Evolutionary conservation across 2,888 invertebrate genomes (phyloP).

Genomic region (Philaethria dido): DNA sequence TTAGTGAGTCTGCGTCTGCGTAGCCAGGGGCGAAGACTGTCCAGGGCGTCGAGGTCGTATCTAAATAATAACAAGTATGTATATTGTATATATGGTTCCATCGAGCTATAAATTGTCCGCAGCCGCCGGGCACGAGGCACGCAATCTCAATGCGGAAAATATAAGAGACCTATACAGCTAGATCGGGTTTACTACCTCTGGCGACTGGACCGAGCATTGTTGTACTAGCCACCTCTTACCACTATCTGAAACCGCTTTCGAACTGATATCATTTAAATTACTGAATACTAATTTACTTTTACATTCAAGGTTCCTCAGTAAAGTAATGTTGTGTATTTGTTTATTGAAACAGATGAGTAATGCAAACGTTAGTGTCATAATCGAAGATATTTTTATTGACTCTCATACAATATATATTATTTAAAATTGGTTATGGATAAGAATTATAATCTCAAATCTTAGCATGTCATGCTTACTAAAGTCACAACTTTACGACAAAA

Average conservation of each 20-base stretch:
- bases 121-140: slow-evolving; percentile 80
- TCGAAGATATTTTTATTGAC: neutral
- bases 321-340: neutral
- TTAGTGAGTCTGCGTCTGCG: slow-evolving; percentile 59
- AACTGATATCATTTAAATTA: slow-evolving; percentile 39
- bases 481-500: neutral
- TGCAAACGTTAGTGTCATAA: neutral
- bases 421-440: neutral
- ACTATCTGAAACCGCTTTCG: slow-evolving; percentile 44
- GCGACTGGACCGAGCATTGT: slow-evolving; percentile 63
- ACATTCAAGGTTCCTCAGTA: neutral
- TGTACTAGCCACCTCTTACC: slow-evolving; percentile 46
- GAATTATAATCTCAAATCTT: neutral
- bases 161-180: slow-evolving; percentile 52
- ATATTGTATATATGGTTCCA: slow-evolving; percentile 63
- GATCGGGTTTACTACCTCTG: slow-evolving; percentile 56
- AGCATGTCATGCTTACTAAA: neutral
- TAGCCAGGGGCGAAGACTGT: slow-evolving; percentile 68
- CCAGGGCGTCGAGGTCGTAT: slow-evolving; percentile 64
- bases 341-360: neutral
- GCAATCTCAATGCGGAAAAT: slow-evolving; percentile 83
- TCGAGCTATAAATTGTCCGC: slow-evolving; percentile 78
- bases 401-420: neutral
- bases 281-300: slow-evolving; percentile 8
- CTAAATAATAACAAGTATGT: slow-evolving; percentile 71